Conservation (phyloP, 2,797 vertebrate species). For the Alectoris magna region DNA sequence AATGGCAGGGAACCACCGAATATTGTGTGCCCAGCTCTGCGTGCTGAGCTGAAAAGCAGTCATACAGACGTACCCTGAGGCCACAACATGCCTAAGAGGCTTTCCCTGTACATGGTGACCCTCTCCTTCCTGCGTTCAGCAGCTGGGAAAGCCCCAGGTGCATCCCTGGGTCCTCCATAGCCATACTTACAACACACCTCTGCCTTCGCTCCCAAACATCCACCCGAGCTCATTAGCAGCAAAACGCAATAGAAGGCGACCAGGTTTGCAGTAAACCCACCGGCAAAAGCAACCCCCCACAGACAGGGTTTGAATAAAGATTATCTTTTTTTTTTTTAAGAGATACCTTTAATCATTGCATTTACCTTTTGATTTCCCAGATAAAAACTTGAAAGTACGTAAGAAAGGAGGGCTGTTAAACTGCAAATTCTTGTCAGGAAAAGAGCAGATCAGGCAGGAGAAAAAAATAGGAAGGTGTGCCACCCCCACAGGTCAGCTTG, state of each 20-base stretch:
- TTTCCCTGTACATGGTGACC: neutral
- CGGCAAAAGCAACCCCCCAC: neutral
- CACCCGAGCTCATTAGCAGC: neutral
- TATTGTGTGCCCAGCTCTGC: neutral
- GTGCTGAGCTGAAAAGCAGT: neutral
- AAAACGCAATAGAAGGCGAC: neutral
- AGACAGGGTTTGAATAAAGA: neutral
- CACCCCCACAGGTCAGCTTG: neutral
- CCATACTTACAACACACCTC: neutral
- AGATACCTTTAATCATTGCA: neutral
- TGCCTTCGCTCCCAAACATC: neutral
- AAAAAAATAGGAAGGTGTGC: neutral
- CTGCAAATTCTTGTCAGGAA: neutral
- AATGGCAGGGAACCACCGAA: neutral
- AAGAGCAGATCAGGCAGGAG: neutral
- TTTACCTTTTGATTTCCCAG: conserved; percentile 27
- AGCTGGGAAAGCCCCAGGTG: neutral
- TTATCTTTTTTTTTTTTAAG: neutral
- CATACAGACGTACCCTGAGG: neutral
- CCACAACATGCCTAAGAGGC: neutral
- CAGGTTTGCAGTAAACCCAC: neutral
- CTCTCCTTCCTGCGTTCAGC: neutral
- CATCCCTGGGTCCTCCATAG: neutral
- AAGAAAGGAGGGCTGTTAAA: neutral
- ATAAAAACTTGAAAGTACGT: neutral